These are phyloP conservation scores for Druon quercuslanigerum DNA, from an alignment of 1,140 invertebrate genomes.

Conservation along the genomic window DNA sequence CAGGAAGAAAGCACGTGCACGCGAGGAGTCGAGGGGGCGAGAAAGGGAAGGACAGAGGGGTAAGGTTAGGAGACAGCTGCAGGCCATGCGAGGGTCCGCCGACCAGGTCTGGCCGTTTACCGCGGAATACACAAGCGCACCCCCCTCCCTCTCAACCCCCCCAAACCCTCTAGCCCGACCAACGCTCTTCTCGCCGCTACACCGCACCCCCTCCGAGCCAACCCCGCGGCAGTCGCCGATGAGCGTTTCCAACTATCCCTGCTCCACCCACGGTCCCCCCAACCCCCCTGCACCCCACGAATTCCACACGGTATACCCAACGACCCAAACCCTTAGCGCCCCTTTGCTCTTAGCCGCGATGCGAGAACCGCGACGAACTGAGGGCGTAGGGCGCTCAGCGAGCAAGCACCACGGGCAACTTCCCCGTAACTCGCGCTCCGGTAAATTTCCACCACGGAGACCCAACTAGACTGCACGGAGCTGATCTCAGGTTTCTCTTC, in stretches of 20 bases:
- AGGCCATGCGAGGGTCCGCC: conserved; percentile 55
- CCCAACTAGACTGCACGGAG: conserved; percentile 22
- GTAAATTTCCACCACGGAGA: conserved; percentile 64
- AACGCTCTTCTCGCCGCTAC: conserved; percentile 33
- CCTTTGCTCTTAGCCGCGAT: conserved; percentile 58
- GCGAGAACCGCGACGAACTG: conserved; percentile 64
- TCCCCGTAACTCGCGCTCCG: conserved; percentile 60
- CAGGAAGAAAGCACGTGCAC: conserved; percentile 37
- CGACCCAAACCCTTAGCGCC: conserved; percentile 61
- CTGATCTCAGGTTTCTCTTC: conserved; percentile 19
- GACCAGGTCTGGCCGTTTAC: conserved; percentile 60
- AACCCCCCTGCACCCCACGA: conserved; percentile 53
- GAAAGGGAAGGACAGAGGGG: conserved; percentile 31
- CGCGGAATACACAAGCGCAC: conserved; percentile 55
- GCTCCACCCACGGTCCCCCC: conserved; percentile 41
- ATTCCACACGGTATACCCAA: conserved; percentile 51
- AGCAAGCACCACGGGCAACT: conserved; percentile 52
- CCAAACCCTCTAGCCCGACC: neutral
- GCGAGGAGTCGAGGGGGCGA: conserved; percentile 19
- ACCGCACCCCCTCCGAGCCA: conserved; percentile 58
- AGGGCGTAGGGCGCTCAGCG: conserved; percentile 44
- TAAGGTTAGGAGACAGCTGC: conserved; percentile 40
- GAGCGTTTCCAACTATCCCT: conserved; percentile 32
- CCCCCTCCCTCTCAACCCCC: conserved; percentile 40
- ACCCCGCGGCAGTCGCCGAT: conserved; percentile 43